Evolutionary conservation across 2,888 invertebrate species (phyloP).

Genomic region (Byasa hedistus): DNA sequence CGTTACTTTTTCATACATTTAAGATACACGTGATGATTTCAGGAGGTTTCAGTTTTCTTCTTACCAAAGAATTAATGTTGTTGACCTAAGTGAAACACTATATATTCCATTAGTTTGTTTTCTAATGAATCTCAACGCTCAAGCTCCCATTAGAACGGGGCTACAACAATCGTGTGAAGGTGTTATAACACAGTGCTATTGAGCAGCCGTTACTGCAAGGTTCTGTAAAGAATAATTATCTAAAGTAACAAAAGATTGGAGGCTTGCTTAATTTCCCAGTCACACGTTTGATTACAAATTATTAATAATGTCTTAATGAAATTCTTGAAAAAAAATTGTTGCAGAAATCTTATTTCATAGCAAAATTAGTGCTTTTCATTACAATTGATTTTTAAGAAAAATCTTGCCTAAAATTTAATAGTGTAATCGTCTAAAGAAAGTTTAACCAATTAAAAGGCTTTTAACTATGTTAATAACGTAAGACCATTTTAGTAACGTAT

Average conservation of each 20-base stretch:
- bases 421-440: too few relatives aligned
- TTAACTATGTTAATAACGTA: too few relatives aligned
- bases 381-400: background rate
- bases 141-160: conserved; percentile 53
- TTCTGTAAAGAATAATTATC: conserved; percentile 66
- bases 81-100: conserved; percentile 12
- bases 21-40: background rate
- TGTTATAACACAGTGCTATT: conserved; percentile 62
- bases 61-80: background rate
- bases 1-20: too few relatives aligned
- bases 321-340: background rate
- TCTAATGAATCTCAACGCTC: conserved; percentile 35
- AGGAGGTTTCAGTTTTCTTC: background rate
- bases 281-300: conserved; percentile 65
- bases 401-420: too few relatives aligned
- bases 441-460: background rate
- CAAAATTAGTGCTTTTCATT: background rate
- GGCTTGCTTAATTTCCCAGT: conserved; percentile 73
- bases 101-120: conserved; percentile 10
- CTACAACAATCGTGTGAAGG: conserved; percentile 68
- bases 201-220: conserved; percentile 66
- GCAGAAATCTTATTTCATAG: background rate
- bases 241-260: conserved; percentile 71
- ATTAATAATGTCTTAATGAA: conserved; percentile 55
- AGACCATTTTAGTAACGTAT: background rate